These are phyloP conservation scores for Aricia artaxerxes DNA, from an alignment of 2,888 invertebrate species.

Conservation along the genomic window DNA sequence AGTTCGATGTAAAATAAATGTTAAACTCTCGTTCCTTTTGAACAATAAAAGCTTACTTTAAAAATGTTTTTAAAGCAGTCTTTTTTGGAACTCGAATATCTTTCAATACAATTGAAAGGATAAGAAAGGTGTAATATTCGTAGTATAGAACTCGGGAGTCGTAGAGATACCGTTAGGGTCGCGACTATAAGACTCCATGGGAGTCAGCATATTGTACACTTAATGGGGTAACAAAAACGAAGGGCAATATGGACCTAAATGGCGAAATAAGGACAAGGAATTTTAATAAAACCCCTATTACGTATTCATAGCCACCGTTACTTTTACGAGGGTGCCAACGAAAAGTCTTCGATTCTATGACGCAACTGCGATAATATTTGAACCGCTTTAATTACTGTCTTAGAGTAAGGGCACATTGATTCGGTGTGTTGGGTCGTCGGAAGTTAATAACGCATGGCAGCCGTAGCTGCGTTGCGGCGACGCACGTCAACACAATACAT, in stretches of 20 bases:
- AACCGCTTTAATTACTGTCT: constrained; percentile 40
- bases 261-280: constrained; percentile 73
- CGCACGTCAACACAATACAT: too few relatives aligned
- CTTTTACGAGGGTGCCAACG: constrained; percentile 57
- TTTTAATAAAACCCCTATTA: constrained; percentile 79
- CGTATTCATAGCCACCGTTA: constrained; percentile 74
- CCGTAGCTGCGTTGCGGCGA: too few relatives aligned
- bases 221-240: constrained; percentile 52
- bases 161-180: not conserved
- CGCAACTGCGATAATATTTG: constrained; percentile 39
- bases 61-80: not conserved
- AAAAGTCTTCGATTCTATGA: constrained; percentile 13
- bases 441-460: too few relatives aligned
- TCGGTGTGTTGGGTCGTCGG: too few relatives aligned
- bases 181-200: not conserved
- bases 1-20: constrained; percentile 14
- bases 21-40: not conserved
- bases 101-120: not conserved
- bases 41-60: not conserved
- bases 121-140: not conserved
- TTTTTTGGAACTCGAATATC: not conserved
- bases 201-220: not conserved
- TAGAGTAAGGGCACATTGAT: too few relatives aligned
- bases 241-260: constrained; percentile 59
- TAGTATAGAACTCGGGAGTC: not conserved